phyloP scores from a whole-genome alignment of 2,113 vertebrate species.

The Illadopsis cleaveri region DNA sequence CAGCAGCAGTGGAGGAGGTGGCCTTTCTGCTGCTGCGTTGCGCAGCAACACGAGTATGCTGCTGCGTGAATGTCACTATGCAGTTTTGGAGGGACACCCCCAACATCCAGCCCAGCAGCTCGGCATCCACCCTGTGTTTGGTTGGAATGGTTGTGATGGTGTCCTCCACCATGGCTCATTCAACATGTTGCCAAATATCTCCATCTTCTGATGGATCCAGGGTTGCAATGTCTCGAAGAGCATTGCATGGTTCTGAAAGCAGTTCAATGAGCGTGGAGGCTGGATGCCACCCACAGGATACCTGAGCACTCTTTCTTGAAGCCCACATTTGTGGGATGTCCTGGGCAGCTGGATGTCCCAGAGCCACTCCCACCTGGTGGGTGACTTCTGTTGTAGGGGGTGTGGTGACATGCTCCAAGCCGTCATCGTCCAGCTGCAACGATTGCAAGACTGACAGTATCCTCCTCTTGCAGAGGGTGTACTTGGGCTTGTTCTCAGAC shows the following conservation, averaged over 20 bases:
- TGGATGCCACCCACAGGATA: neutral
- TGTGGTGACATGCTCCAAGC: neutral
- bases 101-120: neutral
- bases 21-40: neutral
- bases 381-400: fast-evolving
- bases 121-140: neutral
- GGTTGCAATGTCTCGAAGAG: neutral
- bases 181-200: neutral
- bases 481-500: neutral
- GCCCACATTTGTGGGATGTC: neutral
- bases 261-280: neutral
- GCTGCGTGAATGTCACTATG: neutral
- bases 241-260: neutral
- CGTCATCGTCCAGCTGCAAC: neutral
- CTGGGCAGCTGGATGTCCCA: too few species aligned
- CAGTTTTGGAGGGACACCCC: neutral
- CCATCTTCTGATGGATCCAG: neutral
- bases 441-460: neutral
- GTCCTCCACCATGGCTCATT: neutral
- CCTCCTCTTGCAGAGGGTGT: neutral
- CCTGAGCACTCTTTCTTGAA: neutral
- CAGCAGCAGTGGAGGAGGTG: neutral
- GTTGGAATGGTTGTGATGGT: neutral
- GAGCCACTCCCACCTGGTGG: neutral
- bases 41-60: fast-evolving